Evolutionary conservation across 1,140 invertebrate species (phyloP), one percentile per base, ranked within the genome.

Genomic region (Neodiprion virginianus): DNA sequence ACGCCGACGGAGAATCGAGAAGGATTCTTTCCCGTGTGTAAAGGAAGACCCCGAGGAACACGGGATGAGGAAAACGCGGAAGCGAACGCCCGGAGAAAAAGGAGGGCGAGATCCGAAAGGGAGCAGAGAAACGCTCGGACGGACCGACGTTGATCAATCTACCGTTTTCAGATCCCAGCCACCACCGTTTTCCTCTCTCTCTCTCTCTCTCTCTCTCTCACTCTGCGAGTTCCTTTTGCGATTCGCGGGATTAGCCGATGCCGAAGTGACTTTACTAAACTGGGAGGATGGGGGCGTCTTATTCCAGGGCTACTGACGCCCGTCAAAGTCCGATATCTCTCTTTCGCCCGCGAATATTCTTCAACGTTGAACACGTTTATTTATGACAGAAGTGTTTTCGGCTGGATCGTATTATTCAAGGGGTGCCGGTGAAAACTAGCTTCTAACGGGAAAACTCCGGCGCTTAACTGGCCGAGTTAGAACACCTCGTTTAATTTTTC

Each of bases 91-190:
- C 2, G 70, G 68, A 68, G 61, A 50, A 72, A 77, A 79, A 77
- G 76, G 79, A 76, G 67, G 49, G 77, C 47, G 72, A 69, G 69
- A 74, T 77, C 72, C 73, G 79, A 79, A 78, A 79, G 23, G 68
- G 28, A 71, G n/a, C 72, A 50, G 50, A 70, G 74, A 72, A 75
- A 72, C 48, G 74, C 67, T 66, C 69, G 67, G 72, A 73, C 50
- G 72, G 72, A 74, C 73, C 71, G 75, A 76, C 75, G 73, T 67
- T 73, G 75, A 78, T 77, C 77, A 73, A 75, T 79, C 76, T 79
- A 75, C 67, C 49, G 48, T 68, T 72, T 69, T 21, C 49, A 8
- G 48, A 61, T 61, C 50, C 70, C 50, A 23, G 40, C 14, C 48
- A 12, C 70, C 9, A 0, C 48, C n/a, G 48, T 69, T 23, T 74